Evolutionary conservation across 2,797 vertebrate species (phyloP).

Genomic region (Sebastes ruberrimus): DNA sequence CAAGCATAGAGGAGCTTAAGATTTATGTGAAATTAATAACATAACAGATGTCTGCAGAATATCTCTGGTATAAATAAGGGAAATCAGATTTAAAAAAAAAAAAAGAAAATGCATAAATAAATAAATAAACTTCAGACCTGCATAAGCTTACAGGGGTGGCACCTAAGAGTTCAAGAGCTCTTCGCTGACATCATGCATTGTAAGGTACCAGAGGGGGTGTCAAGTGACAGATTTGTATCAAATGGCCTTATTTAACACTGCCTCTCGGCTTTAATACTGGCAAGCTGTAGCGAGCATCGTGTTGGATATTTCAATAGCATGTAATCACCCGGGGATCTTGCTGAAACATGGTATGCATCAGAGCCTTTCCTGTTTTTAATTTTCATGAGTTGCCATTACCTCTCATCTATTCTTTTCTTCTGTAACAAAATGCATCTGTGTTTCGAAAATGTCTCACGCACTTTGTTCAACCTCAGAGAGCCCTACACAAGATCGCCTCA

Average conservation of each 20-base stretch:
- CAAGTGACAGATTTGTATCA: slow-evolving; percentile 92
- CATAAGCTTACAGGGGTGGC: slow-evolving; percentile 76
- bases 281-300: slow-evolving; percentile 77
- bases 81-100: slow-evolving; percentile 75
- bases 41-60: slow-evolving; percentile 97
- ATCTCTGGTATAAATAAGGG: slow-evolving; percentile 85
- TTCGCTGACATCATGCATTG: slow-evolving; percentile 80
- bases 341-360: slow-evolving; percentile 72
- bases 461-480: slow-evolving; percentile 82
- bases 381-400: slow-evolving; percentile 78
- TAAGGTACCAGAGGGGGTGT: slow-evolving; percentile 87
- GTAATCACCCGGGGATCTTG: slow-evolving; percentile 73
- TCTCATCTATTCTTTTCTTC: slow-evolving; percentile 85
- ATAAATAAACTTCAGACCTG: slow-evolving; percentile 85
- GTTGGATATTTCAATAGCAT: slow-evolving; percentile 84
- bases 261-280: slow-evolving; percentile 85
- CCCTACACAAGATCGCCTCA: slow-evolving; percentile 71
- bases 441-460: slow-evolving; percentile 81
- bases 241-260: slow-evolving; percentile 87
- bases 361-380: slow-evolving; percentile 65
- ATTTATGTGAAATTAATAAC: slow-evolving; percentile 99
- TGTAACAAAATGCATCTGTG: slow-evolving; percentile 88
- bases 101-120: slow-evolving; percentile 23
- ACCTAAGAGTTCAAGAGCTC: slow-evolving; percentile 82
- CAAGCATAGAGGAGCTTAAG: slow-evolving; percentile 96